A percentile compares a stretch with the other conserved stretches of the same genome.
Conservation (phyloP, 2,888 invertebrate species). For the Caenorhabditis sulstoni region DNA sequence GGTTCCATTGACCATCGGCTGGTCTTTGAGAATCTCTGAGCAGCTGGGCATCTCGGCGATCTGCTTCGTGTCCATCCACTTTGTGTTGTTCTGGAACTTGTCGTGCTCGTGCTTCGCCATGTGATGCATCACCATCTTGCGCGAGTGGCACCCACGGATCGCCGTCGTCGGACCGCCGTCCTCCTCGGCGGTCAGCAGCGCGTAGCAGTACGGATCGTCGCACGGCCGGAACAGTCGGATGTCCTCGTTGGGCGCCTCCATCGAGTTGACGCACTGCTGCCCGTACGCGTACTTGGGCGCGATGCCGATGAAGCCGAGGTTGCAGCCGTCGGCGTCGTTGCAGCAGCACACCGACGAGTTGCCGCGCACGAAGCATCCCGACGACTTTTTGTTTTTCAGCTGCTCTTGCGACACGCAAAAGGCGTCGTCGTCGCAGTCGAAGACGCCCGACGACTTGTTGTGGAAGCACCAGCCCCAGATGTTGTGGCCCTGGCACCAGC, state of each 20-base stretch:
- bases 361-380: constrained; percentile 67
- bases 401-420: constrained; percentile 66
- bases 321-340: constrained; percentile 72
- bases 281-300: constrained; percentile 59
- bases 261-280: constrained; percentile 61
- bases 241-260: constrained; percentile 66
- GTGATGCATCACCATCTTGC: constrained; percentile 70
- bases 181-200: constrained; percentile 64
- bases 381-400: constrained; percentile 64
- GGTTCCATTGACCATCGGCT: constrained; percentile 57
- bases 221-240: constrained; percentile 65
- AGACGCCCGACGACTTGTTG: constrained; percentile 71
- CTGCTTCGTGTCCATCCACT: constrained; percentile 68
- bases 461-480: constrained; percentile 76
- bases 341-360: constrained; percentile 72
- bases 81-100: constrained; percentile 70
- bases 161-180: constrained; percentile 68
- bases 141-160: constrained; percentile 68
- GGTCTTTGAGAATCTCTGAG: constrained; percentile 64
- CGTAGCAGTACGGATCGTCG: constrained; percentile 74
- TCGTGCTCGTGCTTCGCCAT: constrained; percentile 67
- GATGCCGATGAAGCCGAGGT: constrained; percentile 63
- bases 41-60: constrained; percentile 66
- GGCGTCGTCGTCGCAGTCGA: constrained; percentile 72
- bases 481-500: constrained; percentile 68